Evolutionary conservation across 1,140 invertebrate species (phyloP).

Genomic region (Bombus waltoni): DNA sequence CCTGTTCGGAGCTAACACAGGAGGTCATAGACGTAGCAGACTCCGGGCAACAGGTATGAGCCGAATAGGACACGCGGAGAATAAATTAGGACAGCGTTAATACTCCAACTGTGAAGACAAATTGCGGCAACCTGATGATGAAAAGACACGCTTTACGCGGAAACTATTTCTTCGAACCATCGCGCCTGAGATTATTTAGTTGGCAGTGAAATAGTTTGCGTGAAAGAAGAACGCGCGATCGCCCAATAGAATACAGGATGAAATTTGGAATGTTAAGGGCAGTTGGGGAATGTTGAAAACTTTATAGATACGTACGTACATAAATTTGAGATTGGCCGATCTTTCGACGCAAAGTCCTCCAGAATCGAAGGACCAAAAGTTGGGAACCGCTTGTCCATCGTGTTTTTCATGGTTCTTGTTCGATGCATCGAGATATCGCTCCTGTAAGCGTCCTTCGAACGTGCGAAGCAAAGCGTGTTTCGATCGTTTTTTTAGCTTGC

Average conservation of each 20-base stretch:
- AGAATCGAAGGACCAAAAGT: background rate
- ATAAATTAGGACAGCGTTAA: constrained; percentile 36
- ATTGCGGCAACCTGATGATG: constrained; percentile 4
- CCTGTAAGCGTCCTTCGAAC: constrained; percentile 3
- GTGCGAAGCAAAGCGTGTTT: background rate
- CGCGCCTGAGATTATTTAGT: too few species aligned
- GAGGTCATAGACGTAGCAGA: constrained; percentile 3
- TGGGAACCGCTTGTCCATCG: background rate
- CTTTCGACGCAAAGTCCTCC: too few species aligned
- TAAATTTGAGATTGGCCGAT: too few species aligned
- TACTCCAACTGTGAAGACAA: background rate
- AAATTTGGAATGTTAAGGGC: too few species aligned
- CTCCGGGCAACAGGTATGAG: constrained; percentile 35
- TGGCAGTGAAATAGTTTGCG: too few species aligned
- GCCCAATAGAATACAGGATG: too few species aligned
- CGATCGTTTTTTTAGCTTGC: background rate
- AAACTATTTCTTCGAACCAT: background rate
- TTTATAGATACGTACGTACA: too few species aligned
- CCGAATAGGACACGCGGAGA: background rate
- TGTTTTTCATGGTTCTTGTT: background rate
- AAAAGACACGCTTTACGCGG: background rate
- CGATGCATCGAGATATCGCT: background rate
- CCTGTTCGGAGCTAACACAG: constrained; percentile 58
- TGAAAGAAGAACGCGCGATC: too few species aligned
- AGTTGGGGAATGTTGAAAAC: too few species aligned